Evolutionary conservation across 2,888 invertebrate genomes (phyloP), one percentile per base, ranked within the genome.

Genomic region (Ferrisia virgata): DNA sequence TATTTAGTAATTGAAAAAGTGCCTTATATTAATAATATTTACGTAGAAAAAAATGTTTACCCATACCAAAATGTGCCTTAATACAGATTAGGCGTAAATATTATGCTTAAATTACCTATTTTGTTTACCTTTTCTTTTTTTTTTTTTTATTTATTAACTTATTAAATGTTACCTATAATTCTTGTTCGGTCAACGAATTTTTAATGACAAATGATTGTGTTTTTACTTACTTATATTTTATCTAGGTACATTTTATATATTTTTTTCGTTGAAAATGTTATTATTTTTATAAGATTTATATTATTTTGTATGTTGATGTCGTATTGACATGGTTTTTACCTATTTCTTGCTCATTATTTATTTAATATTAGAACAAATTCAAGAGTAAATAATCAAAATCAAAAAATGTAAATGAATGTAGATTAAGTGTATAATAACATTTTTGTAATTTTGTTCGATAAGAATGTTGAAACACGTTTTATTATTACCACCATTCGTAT

Each of bases 1-100:
- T 76, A 76, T 76, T 76, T 76, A 76, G 33, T 76, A 76, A 33
- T 36, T 76, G 25, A 33, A 72, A 25, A 36, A 76, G 72, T 76
- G 72, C 72, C 72, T 76, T 76, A 76, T n/a, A n/a, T 76, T 76
- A 76, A 36, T 76, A 69, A 76, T 76, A n/a, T n/a, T n/a, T n/a
- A n/a, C n/a, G n/a, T n/a, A 76, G 18, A 76, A 76, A n/a, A 31
- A 76, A 18, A 18, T 72, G 31, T 33, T n/a, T 72, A n/a, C n/a
- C n/a, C n/a, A 4, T 72, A 76, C 72, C 72, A 76, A 64, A 76
- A 76, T 76, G 72, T 76, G 72, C 72, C 72, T 76, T 76, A 76
- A 33, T 36, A 76, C 72, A 11, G 8, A 18, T 76, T 33, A 76
- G 72, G 72, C 72, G 33, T 76, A 76, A 76, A 76, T 76, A n/a